Evolutionary conservation across 2,888 invertebrate species (phyloP).

Genomic region (Oscheius myriophilus): DNA sequence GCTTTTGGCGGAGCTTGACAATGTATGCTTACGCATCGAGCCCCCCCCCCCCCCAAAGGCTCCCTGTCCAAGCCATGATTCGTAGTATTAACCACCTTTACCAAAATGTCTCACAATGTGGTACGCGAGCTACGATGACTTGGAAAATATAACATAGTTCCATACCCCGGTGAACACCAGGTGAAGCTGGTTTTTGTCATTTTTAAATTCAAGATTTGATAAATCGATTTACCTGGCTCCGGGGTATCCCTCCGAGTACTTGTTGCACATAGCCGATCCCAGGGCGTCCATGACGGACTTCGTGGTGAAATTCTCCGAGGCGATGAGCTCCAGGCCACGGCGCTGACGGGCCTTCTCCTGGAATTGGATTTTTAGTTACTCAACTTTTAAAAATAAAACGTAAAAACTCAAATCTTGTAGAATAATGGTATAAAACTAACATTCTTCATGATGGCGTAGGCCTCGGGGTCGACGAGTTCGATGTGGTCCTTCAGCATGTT

Average conservation of each 20-base stretch:
- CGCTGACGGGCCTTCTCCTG: slow-evolving; percentile 85
- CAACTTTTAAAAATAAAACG: neutral
- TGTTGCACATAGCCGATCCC: slow-evolving; percentile 76
- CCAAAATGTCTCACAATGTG: no score
- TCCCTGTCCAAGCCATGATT: no score
- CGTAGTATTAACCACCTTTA: no score
- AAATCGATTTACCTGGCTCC: slow-evolving; percentile 72
- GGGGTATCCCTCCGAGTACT: slow-evolving; percentile 77
- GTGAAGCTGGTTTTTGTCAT: no score
- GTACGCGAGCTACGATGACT: no score
- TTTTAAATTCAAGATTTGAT: neutral
- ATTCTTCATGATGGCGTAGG: slow-evolving; percentile 80
- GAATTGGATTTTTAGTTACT: slow-evolving; percentile 24
- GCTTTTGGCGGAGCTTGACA: no score
- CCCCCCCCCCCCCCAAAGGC: no score
- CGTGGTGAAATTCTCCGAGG: slow-evolving; percentile 81
- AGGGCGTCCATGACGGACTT: slow-evolving; percentile 74
- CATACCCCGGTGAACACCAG: no score
- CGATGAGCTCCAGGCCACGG: slow-evolving; percentile 91
- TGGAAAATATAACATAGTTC: no score
- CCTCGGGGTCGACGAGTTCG: slow-evolving; percentile 85
- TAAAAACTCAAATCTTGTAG: neutral
- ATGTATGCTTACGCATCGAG: no score
- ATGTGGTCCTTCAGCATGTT: slow-evolving; percentile 67
- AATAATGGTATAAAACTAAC: slow-evolving; percentile 9